These are phyloP conservation scores for Anoplius nigerrimus DNA, from an alignment of 2,888 invertebrate species.

Conservation along the genomic window DNA sequence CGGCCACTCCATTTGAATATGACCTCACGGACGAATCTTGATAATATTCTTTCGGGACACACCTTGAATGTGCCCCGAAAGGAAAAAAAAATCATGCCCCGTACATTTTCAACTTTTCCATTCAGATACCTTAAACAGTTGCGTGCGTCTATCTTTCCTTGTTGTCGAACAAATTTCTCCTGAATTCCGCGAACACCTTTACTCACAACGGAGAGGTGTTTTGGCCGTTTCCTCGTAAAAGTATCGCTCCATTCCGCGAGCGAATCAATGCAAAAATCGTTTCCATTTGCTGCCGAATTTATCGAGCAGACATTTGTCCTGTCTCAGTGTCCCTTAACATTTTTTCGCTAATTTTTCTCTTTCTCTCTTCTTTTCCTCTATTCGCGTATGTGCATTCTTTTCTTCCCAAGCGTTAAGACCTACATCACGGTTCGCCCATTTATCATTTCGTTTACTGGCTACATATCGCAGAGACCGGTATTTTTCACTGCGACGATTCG, in stretches of 20 bases:
- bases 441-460: no score
- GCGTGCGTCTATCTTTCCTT: no score
- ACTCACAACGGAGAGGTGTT: constrained; percentile 46
- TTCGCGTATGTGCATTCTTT: no score
- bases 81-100: constrained; percentile 14
- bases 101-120: neutral
- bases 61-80: neutral
- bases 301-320: constrained; percentile 22
- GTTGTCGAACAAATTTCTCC: no score
- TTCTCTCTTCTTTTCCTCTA: constrained; percentile 10
- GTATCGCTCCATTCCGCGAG: constrained; percentile 20
- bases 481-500: no score
- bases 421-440: no score
- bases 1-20: constrained; percentile 51
- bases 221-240: constrained; percentile 40
- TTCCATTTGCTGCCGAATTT: constrained; percentile 37
- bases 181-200: constrained; percentile 48
- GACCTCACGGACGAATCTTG: constrained; percentile 43
- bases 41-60: constrained; percentile 2
- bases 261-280: constrained; percentile 43
- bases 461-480: no score
- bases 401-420: no score
- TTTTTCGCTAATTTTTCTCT: neutral
- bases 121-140: no score
- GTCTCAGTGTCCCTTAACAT: no score